Conservation (phyloP, 2,888 invertebrate genomes). For the Norana najaformis region DNA sequence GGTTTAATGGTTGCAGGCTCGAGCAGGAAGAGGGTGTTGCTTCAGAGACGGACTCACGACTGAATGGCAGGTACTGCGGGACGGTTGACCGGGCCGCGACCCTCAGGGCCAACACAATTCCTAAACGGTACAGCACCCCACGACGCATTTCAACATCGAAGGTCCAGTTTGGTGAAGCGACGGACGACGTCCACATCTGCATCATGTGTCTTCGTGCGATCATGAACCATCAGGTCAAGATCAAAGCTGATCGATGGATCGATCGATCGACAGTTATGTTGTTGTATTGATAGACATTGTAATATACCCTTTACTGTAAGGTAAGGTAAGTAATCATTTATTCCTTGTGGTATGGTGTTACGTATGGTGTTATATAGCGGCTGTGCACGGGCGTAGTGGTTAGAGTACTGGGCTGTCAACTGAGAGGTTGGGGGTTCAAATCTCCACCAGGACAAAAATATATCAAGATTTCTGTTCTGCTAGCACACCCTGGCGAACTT, state of each 20-base stretch:
- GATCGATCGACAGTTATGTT: not conserved
- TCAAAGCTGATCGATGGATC: not conserved
- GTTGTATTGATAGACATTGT: not conserved
- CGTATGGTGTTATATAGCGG: no score
- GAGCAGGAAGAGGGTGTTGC: not conserved
- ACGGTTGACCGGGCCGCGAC: not conserved
- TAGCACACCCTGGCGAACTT: no score
- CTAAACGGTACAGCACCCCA: conserved; percentile 9
- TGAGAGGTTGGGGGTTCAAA: no score
- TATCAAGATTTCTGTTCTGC: no score
- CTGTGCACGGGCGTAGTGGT: no score
- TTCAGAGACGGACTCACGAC: not conserved
- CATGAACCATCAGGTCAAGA: conserved; percentile 92
- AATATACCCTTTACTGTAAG: no score
- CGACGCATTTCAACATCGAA: conserved; percentile 46
- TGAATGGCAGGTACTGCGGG: not conserved
- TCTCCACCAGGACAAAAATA: no score
- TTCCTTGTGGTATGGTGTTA: no score
- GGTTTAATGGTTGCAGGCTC: not conserved
- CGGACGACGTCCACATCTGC: conserved; percentile 98
- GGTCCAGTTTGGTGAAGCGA: conserved; percentile 66
- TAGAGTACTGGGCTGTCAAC: no score
- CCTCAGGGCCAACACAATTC: not conserved
- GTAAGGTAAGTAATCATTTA: no score
- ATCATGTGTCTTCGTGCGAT: conserved; percentile 98